Evolutionary conservation across 1,140 invertebrate genomes (phyloP).

Genomic region (Probaryconus sp.): DNA sequence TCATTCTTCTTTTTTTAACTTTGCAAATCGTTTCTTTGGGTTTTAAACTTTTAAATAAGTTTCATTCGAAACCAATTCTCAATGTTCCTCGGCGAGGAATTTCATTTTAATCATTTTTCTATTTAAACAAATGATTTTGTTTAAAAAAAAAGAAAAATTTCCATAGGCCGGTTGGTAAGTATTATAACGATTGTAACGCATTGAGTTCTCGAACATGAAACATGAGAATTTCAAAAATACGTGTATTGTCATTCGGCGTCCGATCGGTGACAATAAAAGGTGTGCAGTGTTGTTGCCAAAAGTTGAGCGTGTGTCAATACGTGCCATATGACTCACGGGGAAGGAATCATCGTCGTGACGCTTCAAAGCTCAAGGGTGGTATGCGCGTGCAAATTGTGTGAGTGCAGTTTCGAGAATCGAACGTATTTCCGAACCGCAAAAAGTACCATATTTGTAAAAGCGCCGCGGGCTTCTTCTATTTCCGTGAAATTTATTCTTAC

Average conservation of each 20-base stretch:
- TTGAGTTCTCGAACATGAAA: conserved; percentile 11
- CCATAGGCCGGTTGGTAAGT: neutral
- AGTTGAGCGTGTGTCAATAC: conserved; percentile 68
- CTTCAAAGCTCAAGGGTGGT: conserved; percentile 60
- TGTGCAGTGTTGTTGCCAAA: conserved; percentile 69
- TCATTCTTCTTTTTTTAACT: too few relatives aligned
- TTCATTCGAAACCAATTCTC: too few relatives aligned
- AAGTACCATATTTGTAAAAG: conserved; percentile 42
- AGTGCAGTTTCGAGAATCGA: conserved; percentile 35
- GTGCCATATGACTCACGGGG: conserved; percentile 63
- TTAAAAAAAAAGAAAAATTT: too few relatives aligned
- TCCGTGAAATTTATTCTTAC: conserved; percentile 7
- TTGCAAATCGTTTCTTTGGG: too few relatives aligned
- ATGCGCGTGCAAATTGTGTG: conserved; percentile 51
- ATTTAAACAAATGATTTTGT: too few relatives aligned
- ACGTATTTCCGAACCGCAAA: conserved; percentile 41
- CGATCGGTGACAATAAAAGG: conserved; percentile 50
- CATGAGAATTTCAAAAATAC: conserved; percentile 37
- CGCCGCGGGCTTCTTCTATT: conserved; percentile 8
- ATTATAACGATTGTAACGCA: neutral
- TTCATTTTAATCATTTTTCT: too few relatives aligned
- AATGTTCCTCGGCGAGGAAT: too few relatives aligned
- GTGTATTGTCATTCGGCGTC: conserved; percentile 31
- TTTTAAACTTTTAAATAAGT: too few relatives aligned
- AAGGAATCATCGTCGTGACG: conserved; percentile 37